Percentiles rank a stretch among this genome's conserved stretches.
Evolutionary conservation across 2,797 vertebrate genomes (phyloP).

Genomic region (Dendrocincla fuliginosa): DNA sequence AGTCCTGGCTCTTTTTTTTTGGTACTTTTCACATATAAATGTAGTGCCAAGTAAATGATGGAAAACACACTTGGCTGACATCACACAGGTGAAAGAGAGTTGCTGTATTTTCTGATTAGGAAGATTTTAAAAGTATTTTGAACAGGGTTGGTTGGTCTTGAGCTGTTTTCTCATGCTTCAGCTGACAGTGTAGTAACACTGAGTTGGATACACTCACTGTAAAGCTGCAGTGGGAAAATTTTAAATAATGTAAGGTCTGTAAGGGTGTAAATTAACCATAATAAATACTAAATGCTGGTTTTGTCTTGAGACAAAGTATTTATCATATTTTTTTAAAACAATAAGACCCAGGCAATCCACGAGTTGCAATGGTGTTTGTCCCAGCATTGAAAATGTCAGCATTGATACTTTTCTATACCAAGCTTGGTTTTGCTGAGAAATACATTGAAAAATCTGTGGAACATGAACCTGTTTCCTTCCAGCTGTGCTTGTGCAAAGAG

Average conservation of each 20-base stretch:
- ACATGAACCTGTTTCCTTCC: neutral
- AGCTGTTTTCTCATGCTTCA: neutral
- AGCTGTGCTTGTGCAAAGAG: neutral
- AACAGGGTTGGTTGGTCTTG: neutral
- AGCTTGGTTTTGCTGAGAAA: neutral
- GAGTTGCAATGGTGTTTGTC: neutral
- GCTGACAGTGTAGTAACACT: neutral
- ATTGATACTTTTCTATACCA: neutral
- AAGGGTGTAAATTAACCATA: neutral
- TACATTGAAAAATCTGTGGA: neutral
- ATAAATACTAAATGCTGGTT: neutral
- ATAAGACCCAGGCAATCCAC: neutral
- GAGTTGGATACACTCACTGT: neutral
- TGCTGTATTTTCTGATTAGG: neutral
- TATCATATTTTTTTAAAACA: neutral
- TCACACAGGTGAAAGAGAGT: neutral
- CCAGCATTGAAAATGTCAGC: neutral
- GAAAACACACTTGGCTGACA: neutral
- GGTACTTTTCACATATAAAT: rapidly evolving
- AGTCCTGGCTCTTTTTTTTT: too few species aligned
- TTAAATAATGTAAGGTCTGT: neutral
- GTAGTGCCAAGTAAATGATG: rapidly evolving
- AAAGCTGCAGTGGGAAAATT: neutral
- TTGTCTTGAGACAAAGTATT: neutral
- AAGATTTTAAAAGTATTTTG: neutral